Evolutionary conservation across 2,797 vertebrate species (phyloP), one percentile per base, ranked within the genome.

Genomic region (Cottoperca gobio): DNA sequence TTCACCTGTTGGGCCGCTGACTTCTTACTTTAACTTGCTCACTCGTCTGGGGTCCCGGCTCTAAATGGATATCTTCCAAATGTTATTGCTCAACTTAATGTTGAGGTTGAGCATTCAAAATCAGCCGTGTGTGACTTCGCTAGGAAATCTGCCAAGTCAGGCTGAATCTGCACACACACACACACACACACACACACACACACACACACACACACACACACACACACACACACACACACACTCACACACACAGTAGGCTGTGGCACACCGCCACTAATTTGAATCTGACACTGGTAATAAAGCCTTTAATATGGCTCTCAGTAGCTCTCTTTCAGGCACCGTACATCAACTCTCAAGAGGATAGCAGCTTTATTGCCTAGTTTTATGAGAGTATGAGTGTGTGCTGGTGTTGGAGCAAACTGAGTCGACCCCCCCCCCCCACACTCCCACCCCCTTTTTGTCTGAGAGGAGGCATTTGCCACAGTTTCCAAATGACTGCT

Each of bases 241-340:
- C 35, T 17, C 19, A 33, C 43, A 64, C 60, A 42, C 59, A 62
- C 54, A 37, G 33, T 23, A 35, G 24, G 49, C 43, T 14, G 46
- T 57, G 55, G 49, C 65, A 16, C 43, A 80, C 70, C 78, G 73
- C 45, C 54, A 69, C 87, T 89, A 78, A 88, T 91, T 87, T 86
- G 84, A 91, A 88, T 89, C 83, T 84, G 79, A 91, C 86, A 83
- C 72, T 49, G 57, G 84, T 88, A 88, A 92, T 91, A 89, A 92
- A 91, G 87, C 73, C 83, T 86, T 87, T 86, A 88, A 89, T 86
- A 87, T 70, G 52, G 67, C 82, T 85, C 76, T 88, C 79, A 67
- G 84, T 73, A 83, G 76, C 76, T 66, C 78, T 79, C 73, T 85
- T 83, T 79, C 72, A 72, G 70, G 81, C 81, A 81, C 79, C 61